These are phyloP conservation scores for Nomada flava DNA, from an alignment of 2,888 invertebrate genomes.

Conservation along the genomic window DNA sequence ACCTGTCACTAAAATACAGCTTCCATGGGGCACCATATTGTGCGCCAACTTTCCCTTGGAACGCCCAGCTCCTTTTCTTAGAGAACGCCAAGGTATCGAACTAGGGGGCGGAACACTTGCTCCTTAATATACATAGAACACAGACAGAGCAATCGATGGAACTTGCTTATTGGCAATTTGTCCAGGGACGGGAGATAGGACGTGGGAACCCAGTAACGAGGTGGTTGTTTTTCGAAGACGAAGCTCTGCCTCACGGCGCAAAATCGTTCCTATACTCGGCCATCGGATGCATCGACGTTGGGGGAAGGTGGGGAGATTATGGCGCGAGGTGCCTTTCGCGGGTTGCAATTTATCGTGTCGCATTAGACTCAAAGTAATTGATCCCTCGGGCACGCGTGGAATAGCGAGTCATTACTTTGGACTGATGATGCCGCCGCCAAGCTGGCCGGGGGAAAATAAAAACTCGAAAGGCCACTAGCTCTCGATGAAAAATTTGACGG, in stretches of 20 bases:
- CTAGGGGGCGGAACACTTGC: not conserved
- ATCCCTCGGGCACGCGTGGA: conserved; percentile 75
- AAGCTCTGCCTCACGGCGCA: conserved; percentile 53
- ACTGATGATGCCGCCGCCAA: conserved; percentile 67
- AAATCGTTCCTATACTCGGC: conserved; percentile 53
- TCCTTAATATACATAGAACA: conserved; percentile 39
- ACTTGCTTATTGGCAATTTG: conserved; percentile 66
- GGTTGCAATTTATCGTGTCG: conserved; percentile 77
- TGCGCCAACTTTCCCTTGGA: not conserved
- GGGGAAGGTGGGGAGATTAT: conserved; percentile 5
- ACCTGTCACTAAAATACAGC: not conserved
- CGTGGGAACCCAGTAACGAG: conserved; percentile 54
- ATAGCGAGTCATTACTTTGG: conserved; percentile 77
- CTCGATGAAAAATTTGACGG: conserved; percentile 74
- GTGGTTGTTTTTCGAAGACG: conserved; percentile 61
- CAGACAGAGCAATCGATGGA: conserved; percentile 50
- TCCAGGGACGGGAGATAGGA: conserved; percentile 45
- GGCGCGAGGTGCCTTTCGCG: conserved; percentile 48
- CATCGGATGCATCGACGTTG: conserved; percentile 10
- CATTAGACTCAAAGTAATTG: conserved; percentile 81
- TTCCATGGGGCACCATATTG: not conserved
- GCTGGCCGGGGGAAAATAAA: conserved; percentile 69
- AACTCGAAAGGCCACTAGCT: conserved; percentile 69
- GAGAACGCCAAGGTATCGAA: not conserved
- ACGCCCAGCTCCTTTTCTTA: not conserved